A percentile compares a stretch with the other conserved stretches of the same genome.
Conservation (phyloP, 2,797 vertebrate genomes). For the Lates japonicus region DNA sequence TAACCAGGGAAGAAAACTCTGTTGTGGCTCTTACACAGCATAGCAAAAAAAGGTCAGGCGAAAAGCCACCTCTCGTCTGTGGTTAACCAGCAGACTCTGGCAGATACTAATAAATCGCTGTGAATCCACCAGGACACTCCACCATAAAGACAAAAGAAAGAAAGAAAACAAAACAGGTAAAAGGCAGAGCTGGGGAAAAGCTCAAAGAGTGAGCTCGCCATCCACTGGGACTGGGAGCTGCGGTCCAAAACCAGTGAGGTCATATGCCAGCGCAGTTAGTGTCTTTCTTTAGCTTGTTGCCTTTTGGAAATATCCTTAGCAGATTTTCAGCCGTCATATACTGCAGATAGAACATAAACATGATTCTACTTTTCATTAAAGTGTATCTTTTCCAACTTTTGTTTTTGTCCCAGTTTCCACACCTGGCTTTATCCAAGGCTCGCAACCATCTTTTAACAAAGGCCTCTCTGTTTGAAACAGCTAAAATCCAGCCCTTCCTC, state of each 20-base stretch:
- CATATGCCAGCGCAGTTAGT: constrained; percentile 74
- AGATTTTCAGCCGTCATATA: constrained; percentile 73
- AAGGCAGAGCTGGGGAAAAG: constrained; percentile 56
- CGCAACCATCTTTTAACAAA: constrained; percentile 65
- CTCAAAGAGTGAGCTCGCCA: constrained; percentile 77
- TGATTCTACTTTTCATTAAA: no score
- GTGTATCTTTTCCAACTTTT: constrained; percentile 56
- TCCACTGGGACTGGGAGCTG: constrained; percentile 70
- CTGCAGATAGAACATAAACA: constrained; percentile 58
- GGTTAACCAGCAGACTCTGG: constrained; percentile 45
- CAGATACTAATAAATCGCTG: constrained; percentile 54
- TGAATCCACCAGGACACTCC: constrained; percentile 45
- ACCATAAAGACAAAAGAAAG: constrained; percentile 47
- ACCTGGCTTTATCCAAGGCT: constrained; percentile 63
- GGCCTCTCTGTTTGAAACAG: constrained; percentile 51
- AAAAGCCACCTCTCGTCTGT: no score
- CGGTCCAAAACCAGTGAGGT: constrained; percentile 82
- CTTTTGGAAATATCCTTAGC: constrained; percentile 74
- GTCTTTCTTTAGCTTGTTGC: constrained; percentile 72
- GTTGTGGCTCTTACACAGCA: constrained; percentile 25
- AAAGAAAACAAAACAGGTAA: constrained; percentile 55
- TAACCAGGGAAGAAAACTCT: constrained; percentile 17
- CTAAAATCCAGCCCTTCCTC: no score
- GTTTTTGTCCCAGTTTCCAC: constrained; percentile 74
- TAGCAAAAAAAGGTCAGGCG: constrained; percentile 15